A percentile compares a stretch with the other conserved stretches of the same genome.
Evolutionary conservation across 2,113 vertebrate species (phyloP).

Genomic region (Todiramphus saurophagus): DNA sequence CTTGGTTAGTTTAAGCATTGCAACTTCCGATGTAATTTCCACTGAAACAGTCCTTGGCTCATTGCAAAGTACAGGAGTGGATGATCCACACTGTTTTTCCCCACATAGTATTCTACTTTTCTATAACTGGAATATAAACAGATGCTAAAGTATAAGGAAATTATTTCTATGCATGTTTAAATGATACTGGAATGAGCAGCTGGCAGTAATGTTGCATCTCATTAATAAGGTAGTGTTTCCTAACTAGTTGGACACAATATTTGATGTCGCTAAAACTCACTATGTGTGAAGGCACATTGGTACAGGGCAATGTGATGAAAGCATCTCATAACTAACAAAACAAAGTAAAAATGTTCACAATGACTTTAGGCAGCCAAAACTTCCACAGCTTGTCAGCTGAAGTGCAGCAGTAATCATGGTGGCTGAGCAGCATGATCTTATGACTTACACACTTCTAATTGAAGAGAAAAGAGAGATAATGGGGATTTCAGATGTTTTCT

Average conservation of each 20-base stretch:
- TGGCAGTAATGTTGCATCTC: background rate
- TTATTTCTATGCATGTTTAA: background rate
- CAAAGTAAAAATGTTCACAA: background rate
- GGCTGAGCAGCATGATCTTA: background rate
- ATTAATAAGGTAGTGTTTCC: background rate
- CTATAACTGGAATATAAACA: background rate
- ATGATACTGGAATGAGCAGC: background rate
- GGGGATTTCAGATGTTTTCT: background rate
- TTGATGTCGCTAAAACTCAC: background rate
- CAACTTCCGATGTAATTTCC: background rate
- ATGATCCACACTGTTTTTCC: background rate
- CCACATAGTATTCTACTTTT: background rate
- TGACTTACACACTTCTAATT: conserved; percentile 21
- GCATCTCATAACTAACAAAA: background rate
- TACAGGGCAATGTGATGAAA: background rate
- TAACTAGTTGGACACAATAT: background rate
- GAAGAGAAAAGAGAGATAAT: background rate
- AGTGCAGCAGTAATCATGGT: background rate
- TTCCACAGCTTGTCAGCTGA: conserved; percentile 25
- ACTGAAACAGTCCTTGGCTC: background rate
- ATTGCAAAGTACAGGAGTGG: background rate
- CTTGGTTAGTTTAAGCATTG: background rate
- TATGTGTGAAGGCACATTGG: background rate
- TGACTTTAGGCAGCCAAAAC: conserved; percentile 16
- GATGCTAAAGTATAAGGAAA: background rate